A percentile compares a stretch with the other conserved stretches of the same genome.
phyloP scores from a whole-genome alignment of 2,113 vertebrate genomes.

The Thinocorus orbignyianus region DNA sequence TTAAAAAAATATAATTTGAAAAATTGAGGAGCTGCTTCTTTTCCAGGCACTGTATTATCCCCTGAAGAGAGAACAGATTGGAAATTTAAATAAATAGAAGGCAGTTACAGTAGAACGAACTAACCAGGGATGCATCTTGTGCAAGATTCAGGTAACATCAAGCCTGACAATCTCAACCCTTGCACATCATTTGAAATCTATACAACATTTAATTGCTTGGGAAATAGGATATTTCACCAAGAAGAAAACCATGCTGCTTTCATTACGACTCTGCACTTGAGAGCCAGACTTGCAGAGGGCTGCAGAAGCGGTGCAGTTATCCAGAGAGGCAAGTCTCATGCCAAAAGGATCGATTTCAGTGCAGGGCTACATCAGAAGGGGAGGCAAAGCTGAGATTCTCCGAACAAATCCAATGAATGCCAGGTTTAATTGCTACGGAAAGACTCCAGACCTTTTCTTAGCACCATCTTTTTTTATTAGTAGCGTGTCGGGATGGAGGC shows the following conservation, averaged over 20 bases:
- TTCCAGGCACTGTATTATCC: slow-evolving; percentile 70
- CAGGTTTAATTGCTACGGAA: slow-evolving; percentile 33
- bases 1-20: slow-evolving; percentile 46
- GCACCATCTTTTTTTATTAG: background rate
- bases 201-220: slow-evolving; percentile 73
- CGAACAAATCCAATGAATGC: background rate
- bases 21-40: slow-evolving; percentile 56
- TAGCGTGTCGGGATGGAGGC: background rate
- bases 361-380: background rate
- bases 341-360: background rate
- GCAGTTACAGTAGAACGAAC: slow-evolving; percentile 65
- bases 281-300: background rate
- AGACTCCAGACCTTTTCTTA: background rate
- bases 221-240: slow-evolving; percentile 53
- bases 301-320: background rate
- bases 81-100: slow-evolving; percentile 77
- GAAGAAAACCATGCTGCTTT: slow-evolving; percentile 48
- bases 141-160: slow-evolving; percentile 70
- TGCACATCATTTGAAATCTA: slow-evolving; percentile 64
- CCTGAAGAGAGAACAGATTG: slow-evolving; percentile 78
- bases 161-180: slow-evolving; percentile 61
- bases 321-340: slow-evolving; percentile 13
- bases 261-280: background rate
- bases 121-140: slow-evolving; percentile 52
- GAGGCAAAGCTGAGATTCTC: background rate